Conservation (phyloP, 2,888 invertebrate genomes). For the Parnassius apollo region DNA sequence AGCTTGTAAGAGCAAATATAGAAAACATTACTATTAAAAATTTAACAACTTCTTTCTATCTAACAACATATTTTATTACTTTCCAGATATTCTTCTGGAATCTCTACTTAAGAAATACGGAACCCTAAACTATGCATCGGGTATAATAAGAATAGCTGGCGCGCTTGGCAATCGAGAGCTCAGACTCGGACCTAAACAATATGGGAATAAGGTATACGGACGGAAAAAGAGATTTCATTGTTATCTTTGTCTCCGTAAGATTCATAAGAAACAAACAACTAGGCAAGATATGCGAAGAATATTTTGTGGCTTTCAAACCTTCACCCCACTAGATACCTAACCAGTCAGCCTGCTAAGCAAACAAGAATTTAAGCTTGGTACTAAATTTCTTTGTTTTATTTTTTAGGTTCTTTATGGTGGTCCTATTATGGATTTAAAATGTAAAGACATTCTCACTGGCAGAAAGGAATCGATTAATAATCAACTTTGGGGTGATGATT, state of each 20-base stretch:
- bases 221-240: neutral
- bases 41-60: neutral
- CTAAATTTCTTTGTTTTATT: neutral
- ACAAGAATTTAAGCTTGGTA: no score
- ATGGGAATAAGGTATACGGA: conserved; percentile 54
- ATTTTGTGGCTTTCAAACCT: no score
- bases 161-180: conserved; percentile 82
- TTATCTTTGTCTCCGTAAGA: no score
- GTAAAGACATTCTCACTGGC: conserved; percentile 51
- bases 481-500: conserved; percentile 76
- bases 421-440: conserved; percentile 60
- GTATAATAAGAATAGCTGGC: conserved; percentile 87
- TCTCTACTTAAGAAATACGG: conserved; percentile 83
- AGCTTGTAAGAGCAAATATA: no score
- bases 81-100: conserved; percentile 78
- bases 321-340: no score
- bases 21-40: neutral
- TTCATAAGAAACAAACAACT: no score
- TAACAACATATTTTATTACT: neutral
- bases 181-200: conserved; percentile 44
- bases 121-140: conserved; percentile 78
- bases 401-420: conserved; percentile 74
- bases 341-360: no score
- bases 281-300: no score
- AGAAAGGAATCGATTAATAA: conserved; percentile 39